These are phyloP conservation scores for Calyptomena viridis DNA, from an alignment of 2,113 vertebrate genomes.

Conservation along the genomic window DNA sequence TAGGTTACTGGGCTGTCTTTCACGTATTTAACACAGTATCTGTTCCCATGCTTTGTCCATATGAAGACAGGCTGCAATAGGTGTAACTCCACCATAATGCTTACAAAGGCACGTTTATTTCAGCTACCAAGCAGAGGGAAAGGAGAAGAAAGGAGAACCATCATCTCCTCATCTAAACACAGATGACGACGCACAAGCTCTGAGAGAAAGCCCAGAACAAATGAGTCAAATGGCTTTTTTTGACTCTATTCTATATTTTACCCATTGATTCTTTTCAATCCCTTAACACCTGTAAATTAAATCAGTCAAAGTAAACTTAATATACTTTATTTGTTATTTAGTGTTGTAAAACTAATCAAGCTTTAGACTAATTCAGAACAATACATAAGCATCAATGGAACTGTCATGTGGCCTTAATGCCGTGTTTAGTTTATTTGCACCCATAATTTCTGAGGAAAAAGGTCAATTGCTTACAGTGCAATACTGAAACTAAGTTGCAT, in stretches of 20 bases:
- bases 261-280: not conserved
- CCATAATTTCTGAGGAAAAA: not conserved
- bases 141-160: not conserved
- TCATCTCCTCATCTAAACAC: not conserved
- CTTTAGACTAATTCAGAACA: not conserved
- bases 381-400: not conserved
- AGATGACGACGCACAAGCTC: not conserved
- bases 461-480: not conserved
- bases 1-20: not conserved
- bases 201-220: not conserved
- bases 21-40: not conserved
- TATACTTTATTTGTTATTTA: not conserved
- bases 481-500: not conserved
- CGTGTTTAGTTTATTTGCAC: not conserved
- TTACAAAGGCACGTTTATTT: not conserved
- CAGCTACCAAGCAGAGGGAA: not conserved
- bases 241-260: not conserved
- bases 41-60: not conserved
- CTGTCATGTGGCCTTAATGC: not conserved
- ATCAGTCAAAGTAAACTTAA: not conserved
- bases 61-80: not conserved
- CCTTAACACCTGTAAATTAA: not conserved
- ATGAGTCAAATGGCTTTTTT: not conserved
- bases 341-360: not conserved
- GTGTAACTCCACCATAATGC: not conserved